phyloP scores from a whole-genome alignment of 2,888 invertebrate species.

The Phania funesta region DNA sequence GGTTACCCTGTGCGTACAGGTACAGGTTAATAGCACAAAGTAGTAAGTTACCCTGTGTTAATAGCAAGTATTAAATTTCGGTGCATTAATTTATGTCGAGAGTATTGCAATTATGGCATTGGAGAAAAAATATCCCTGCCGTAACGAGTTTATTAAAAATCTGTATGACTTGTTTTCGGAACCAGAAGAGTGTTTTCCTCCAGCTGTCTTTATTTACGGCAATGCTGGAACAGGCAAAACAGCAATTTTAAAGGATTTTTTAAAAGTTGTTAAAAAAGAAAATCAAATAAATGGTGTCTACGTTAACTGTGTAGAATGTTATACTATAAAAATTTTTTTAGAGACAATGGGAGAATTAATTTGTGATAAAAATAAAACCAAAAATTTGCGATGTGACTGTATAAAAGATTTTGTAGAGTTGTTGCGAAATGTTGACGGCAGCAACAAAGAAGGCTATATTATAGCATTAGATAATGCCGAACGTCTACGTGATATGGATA shows the following conservation, averaged over 20 bases:
- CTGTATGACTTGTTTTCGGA: constrained; percentile 76
- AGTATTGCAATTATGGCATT: constrained; percentile 18
- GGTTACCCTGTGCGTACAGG: no score
- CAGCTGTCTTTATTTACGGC: constrained; percentile 89
- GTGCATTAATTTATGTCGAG: no score
- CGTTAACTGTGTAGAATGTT: constrained; percentile 91
- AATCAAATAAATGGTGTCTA: constrained; percentile 82
- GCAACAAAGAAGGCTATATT: constrained; percentile 79
- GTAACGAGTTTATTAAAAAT: constrained; percentile 72
- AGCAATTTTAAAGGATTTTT: constrained; percentile 84
- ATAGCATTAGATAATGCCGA: constrained; percentile 91
- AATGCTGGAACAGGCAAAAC: constrained; percentile 92
- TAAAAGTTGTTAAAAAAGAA: constrained; percentile 83
- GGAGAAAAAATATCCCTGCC: constrained; percentile 75
- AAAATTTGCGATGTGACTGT: constrained; percentile 83
- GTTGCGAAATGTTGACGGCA: constrained; percentile 76
- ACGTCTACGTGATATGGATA: constrained; percentile 87
- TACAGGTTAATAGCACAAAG: no score
- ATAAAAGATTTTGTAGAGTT: constrained; percentile 84
- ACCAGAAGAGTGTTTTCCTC: constrained; percentile 84
- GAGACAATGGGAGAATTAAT: constrained; percentile 85
- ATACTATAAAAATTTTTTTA: constrained; percentile 87
- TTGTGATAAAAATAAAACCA: neutral
- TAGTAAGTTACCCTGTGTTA: no score
- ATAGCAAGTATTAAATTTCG: no score